A percentile compares a stretch with the other conserved stretches of the same genome.
phyloP scores from a whole-genome alignment of 2,888 invertebrate genomes.

The Acheta domesticus region DNA sequence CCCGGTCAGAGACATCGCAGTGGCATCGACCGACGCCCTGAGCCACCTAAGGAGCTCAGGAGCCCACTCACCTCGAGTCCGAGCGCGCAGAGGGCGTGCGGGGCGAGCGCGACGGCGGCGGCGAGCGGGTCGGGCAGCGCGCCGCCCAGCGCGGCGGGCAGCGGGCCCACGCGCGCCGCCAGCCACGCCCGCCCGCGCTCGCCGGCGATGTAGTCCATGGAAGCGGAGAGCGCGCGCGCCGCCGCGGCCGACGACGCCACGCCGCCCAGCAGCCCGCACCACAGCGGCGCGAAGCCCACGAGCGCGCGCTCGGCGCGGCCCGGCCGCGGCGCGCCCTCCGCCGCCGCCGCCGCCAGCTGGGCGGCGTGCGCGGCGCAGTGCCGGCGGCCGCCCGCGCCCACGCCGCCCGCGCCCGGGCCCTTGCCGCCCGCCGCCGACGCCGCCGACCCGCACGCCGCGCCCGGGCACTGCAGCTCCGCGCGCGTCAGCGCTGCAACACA shows the following conservation, averaged over 20 bases:
- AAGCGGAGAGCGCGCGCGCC: constrained; percentile 59
- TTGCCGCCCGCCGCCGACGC: constrained; percentile 57
- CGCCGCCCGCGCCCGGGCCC: constrained; percentile 48
- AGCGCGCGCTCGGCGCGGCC: constrained; percentile 27
- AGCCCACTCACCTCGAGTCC: constrained; percentile 59
- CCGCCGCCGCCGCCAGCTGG: constrained; percentile 51
- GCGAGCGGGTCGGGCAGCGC: constrained; percentile 64
- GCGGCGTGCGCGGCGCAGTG: constrained; percentile 47
- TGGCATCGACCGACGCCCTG: too few relatives aligned
- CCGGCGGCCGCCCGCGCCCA: constrained; percentile 57
- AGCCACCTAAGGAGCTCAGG: too few relatives aligned
- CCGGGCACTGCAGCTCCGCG: constrained; percentile 45
- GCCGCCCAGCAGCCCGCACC: constrained; percentile 59
- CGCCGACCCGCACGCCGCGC: constrained; percentile 57
- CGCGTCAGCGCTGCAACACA: constrained; percentile 20
- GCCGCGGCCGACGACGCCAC: constrained; percentile 60
- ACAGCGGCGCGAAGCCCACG: constrained; percentile 56
- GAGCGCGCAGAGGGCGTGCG: constrained; percentile 61
- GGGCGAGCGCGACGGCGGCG: constrained; percentile 58
- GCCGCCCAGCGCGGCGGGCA: constrained; percentile 57
- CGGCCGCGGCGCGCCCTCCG: constrained; percentile 11
- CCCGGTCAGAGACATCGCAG: too few relatives aligned
- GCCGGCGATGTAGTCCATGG: constrained; percentile 60
- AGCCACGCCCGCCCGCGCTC: constrained; percentile 59
- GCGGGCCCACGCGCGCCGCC: constrained; percentile 51